Conservation (phyloP, 2,888 invertebrate genomes). For the Saturnia pavonia region DNA sequence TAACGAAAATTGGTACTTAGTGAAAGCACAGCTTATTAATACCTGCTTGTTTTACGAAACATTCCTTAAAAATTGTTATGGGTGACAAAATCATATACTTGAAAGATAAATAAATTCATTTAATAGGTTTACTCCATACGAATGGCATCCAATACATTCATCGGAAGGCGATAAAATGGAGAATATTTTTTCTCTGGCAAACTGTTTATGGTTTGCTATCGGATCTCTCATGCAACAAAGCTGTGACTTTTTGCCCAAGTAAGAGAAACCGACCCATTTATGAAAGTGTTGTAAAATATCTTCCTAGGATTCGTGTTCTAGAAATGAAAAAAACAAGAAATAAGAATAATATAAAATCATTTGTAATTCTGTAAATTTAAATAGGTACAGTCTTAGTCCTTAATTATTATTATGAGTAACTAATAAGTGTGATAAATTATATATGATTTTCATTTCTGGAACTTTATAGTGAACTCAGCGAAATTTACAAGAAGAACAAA, state of each 20-base stretch:
- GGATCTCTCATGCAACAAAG: constrained; percentile 98
- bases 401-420: constrained; percentile 24
- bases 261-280: constrained; percentile 65
- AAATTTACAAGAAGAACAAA: constrained; percentile 49
- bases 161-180: constrained; percentile 93
- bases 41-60: neutral
- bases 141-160: constrained; percentile 95
- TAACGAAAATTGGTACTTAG: neutral
- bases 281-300: constrained; percentile 24
- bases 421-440: no score
- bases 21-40: neutral
- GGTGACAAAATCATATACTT: neutral
- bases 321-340: constrained; percentile 38
- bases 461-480: constrained; percentile 75
- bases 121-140: constrained; percentile 95
- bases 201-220: constrained; percentile 99
- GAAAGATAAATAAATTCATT: constrained; percentile 40
- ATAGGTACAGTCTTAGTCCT: neutral
- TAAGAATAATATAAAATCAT: neutral
- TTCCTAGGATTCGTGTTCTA: constrained; percentile 28
- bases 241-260: constrained; percentile 97
- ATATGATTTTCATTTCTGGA: constrained; percentile 42
- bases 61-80: neutral
- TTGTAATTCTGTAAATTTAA: neutral
- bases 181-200: constrained; percentile 95